Base-by-base conservation (phyloP, 2,888 invertebrate genomes). In the Gastrophysa polygoni region DNA sequence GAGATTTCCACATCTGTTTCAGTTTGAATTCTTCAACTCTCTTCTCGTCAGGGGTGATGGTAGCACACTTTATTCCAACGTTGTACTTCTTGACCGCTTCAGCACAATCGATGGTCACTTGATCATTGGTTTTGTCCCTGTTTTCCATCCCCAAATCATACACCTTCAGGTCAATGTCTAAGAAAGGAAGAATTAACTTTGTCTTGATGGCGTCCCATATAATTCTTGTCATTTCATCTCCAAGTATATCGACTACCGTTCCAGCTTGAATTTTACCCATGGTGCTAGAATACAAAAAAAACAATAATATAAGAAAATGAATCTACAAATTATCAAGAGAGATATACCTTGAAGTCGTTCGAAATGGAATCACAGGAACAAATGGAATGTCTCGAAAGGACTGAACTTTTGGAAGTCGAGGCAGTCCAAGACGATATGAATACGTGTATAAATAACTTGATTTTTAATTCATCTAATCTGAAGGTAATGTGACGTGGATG, bases 171-270 rank as follows among this genome's bases (percentile, higher is more conserved):
- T 98, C 96, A 72, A 98, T 91, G 78, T 98, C 96, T 74, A 99
- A 85, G 83, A 95, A 97, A 0, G 98, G 98, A 66, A 98, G 83
- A 77, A 99, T 97, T 38, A 99, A 87, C 82, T 98, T 98, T 61
- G 98, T 89, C 83, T 98, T 99, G 75, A 99, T 99, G 34, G 93
- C 87, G 77, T 98, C 96, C 98, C 98, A 99, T 79, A 99, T 98
- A 69, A 99, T 94, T 74, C 98, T 88, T 44, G 95, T 95, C 95
- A 95, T 95, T 83, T 96, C 96, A 86, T 96, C 95, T n/a, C 96
- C 96, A 57, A 95, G 87, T 75, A 95, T 88, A 80, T 96, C 95
- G 50, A 96, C 96, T 67, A 96, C 94, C 50, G 95, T 92, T 79
- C 95, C 95, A 71, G 88, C 88, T 84, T 90, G 87, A 71, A 90